Evolutionary conservation across 2,888 invertebrate species (phyloP).

Genomic region (Phengaris arion): DNA sequence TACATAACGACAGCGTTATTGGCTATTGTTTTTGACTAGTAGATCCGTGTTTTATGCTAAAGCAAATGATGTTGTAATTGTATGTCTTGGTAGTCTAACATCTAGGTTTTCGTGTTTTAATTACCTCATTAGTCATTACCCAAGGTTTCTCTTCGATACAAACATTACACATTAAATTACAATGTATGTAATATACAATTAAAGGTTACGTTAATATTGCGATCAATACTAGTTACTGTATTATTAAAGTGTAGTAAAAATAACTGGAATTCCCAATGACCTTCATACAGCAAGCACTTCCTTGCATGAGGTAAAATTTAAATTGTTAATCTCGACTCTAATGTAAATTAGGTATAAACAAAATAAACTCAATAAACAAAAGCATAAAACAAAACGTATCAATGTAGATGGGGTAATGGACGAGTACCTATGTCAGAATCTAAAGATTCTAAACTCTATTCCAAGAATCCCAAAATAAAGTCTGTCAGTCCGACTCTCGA

Average conservation of each 20-base stretch:
- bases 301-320: conserved; percentile 6
- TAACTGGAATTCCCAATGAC: conserved; percentile 9
- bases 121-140: background rate
- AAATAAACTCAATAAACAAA: background rate
- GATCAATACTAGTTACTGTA: background rate
- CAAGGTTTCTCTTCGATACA: background rate
- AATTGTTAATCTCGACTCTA: background rate
- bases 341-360: no score
- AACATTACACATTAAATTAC: background rate
- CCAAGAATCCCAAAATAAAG: no score
- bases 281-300: background rate
- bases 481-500: no score
- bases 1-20: background rate
- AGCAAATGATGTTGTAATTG: background rate
- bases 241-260: background rate
- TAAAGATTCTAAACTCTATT: no score
- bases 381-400: background rate
- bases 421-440: no score
- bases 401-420: background rate
- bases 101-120: background rate
- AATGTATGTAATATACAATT: no score
- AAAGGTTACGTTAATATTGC: conserved; percentile 7
- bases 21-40: background rate
- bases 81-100: background rate
- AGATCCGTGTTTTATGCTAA: background rate